Conservation (phyloP, 1,140 invertebrate genomes). For the Drosophila tristis region DNA sequence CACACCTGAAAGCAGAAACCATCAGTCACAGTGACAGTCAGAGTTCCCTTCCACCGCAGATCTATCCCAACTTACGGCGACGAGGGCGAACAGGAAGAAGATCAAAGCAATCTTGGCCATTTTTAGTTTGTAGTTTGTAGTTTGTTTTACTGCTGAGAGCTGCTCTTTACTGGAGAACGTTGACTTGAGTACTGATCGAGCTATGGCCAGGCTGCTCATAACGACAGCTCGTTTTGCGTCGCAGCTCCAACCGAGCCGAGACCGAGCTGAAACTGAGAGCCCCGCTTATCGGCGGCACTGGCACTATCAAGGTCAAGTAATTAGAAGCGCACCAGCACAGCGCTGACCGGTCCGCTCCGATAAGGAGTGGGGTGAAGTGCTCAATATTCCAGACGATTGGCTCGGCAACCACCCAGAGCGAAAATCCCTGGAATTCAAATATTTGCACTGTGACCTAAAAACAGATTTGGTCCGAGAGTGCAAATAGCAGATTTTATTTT, state of each 20-base stretch:
- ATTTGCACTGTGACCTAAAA: too few relatives aligned
- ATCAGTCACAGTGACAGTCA: neutral
- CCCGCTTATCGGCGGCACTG: constrained; percentile 11
- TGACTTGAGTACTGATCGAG: constrained; percentile 44
- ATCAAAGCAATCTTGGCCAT: constrained; percentile 69
- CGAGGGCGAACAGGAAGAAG: constrained; percentile 53
- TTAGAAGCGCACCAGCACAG: constrained; percentile 2
- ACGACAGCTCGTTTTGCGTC: constrained; percentile 53
- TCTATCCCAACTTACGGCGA: constrained; percentile 46
- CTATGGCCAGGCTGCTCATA: constrained; percentile 1
- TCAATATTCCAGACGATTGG: too few relatives aligned
- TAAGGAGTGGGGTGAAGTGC: constrained; percentile 4
- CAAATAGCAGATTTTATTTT: too few relatives aligned
- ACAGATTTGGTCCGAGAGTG: too few relatives aligned
- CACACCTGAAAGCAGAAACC: constrained; percentile 32
- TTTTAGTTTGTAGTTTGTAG: constrained; percentile 17
- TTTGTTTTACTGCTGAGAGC: constrained; percentile 21
- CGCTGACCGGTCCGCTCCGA: neutral
- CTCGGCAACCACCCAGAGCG: too few relatives aligned
- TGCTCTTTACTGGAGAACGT: constrained; percentile 39
- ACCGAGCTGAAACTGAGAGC: constrained; percentile 15
- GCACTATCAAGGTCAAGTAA: constrained; percentile 18
- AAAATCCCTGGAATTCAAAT: too few relatives aligned
- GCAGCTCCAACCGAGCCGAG: constrained; percentile 9
- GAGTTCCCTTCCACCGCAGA: neutral